Percentiles rank a stretch among this genome's conserved stretches.
Evolutionary conservation across 1,140 invertebrate genomes (phyloP).

Genomic region (Drosophila grimshawi): DNA sequence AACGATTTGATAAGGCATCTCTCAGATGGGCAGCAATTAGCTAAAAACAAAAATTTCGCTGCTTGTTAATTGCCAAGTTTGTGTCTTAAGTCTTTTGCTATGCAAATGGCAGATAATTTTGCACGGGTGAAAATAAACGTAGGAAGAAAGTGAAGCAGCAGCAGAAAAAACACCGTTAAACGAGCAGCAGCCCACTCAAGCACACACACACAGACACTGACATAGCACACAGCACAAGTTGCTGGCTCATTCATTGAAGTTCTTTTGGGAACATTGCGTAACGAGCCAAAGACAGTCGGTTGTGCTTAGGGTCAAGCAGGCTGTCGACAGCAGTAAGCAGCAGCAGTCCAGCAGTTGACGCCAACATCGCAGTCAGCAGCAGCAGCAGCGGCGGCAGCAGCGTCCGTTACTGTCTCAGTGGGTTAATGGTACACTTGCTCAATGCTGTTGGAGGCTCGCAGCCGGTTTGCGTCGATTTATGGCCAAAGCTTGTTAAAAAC

Average conservation of each 20-base stretch:
- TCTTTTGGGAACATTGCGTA: slow-evolving; percentile 57
- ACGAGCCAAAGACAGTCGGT: slow-evolving; percentile 27
- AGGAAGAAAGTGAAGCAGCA: slow-evolving; percentile 50
- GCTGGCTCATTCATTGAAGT: slow-evolving; percentile 50
- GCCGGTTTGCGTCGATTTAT: slow-evolving; percentile 68
- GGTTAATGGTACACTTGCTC: slow-evolving; percentile 83
- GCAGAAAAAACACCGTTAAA: slow-evolving; percentile 40
- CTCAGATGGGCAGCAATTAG: slow-evolving; percentile 65
- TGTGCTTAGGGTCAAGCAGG: slow-evolving; percentile 43
- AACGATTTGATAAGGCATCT: slow-evolving; percentile 59
- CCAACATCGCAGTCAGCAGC: not conserved
- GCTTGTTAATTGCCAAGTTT: slow-evolving; percentile 73
- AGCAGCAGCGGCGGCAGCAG: slow-evolving; percentile 13
- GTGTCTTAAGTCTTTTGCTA: slow-evolving; percentile 67
- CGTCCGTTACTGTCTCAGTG: slow-evolving; percentile 81
- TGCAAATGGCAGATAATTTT: slow-evolving; percentile 69
- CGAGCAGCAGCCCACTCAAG: slow-evolving; percentile 27
- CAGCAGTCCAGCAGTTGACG: slow-evolving; percentile 1
- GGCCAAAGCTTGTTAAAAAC: slow-evolving; percentile 73
- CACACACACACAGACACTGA: slow-evolving; percentile 9
- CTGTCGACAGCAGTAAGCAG: not conserved
- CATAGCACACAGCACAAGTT: not conserved
- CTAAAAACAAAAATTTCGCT: slow-evolving; percentile 61
- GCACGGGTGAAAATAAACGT: slow-evolving; percentile 41
- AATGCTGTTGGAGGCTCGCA: slow-evolving; percentile 44